Evolutionary conservation across 2,888 invertebrate species (phyloP).

Genomic region (Busseola fusca): DNA sequence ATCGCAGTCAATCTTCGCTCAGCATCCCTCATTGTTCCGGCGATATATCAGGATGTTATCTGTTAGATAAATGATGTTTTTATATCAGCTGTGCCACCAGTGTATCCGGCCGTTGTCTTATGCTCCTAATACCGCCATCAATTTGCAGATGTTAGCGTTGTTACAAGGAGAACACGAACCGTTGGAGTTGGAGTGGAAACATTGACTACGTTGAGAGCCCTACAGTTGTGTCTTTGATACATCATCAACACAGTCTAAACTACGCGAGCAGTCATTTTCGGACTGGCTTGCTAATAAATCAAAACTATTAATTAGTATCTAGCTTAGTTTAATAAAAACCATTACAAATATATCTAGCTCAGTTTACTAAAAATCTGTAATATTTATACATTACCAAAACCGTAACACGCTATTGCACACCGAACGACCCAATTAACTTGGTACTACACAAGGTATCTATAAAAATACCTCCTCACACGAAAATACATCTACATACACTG

Average conservation of each 20-base stretch:
- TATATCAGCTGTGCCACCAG: constrained; percentile 48
- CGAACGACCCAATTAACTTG: constrained; percentile 11
- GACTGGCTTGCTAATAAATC: not conserved
- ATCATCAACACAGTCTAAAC: not conserved
- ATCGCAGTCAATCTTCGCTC: constrained; percentile 45
- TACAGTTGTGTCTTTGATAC: not conserved
- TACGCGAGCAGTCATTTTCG: not conserved
- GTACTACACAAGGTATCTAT: constrained; percentile 8
- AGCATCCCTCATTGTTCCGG: constrained; percentile 38
- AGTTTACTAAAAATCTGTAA: not conserved
- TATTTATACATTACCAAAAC: constrained; percentile 2
- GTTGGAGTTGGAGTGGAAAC: too few relatives aligned
- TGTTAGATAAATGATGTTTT: constrained; percentile 58
- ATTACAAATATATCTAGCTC: not conserved
- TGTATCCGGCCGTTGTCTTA: constrained; percentile 48
- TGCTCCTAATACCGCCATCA: constrained; percentile 52
- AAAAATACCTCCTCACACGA: not conserved
- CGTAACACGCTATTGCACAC: not conserved
- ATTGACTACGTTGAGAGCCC: not conserved
- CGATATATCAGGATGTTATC: constrained; percentile 59
- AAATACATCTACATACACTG: not conserved
- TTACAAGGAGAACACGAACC: not conserved
- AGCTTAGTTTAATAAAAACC: not conserved
- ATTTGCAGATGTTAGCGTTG: constrained; percentile 30
- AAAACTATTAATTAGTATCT: not conserved